Evolutionary conservation across 2,888 invertebrate species (phyloP).

Genomic region (Agonopterix alstromeriana): DNA sequence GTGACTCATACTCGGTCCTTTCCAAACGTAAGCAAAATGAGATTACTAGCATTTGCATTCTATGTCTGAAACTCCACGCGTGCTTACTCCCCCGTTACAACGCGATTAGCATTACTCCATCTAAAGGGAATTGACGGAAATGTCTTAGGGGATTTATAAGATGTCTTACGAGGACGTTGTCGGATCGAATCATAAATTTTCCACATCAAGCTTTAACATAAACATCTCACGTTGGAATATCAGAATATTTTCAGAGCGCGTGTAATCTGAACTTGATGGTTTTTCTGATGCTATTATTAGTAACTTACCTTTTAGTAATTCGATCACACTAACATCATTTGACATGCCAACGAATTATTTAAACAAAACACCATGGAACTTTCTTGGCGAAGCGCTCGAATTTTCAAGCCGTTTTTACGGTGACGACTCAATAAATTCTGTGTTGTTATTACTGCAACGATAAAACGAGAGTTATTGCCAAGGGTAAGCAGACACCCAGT

Average conservation of each 20-base stretch:
- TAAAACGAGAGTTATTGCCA: constrained; percentile 32
- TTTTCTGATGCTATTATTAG: no score
- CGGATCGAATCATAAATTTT: constrained; percentile 3
- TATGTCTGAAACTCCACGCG: constrained; percentile 31
- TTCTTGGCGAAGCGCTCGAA: constrained; percentile 19
- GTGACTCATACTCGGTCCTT: constrained; percentile 29
- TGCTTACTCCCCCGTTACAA: constrained; percentile 37
- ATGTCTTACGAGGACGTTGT: neutral
- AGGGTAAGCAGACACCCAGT: constrained; percentile 24
- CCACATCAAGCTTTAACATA: constrained; percentile 2
- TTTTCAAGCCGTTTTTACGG: constrained; percentile 24
- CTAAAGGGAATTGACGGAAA: constrained; percentile 15
- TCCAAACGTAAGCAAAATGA: constrained; percentile 24
- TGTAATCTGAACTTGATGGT: constrained; percentile 4
- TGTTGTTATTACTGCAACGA: constrained; percentile 29
- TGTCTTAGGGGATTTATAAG: constrained; percentile 3
- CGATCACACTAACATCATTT: no score
- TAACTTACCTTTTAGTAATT: no score
- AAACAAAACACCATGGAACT: neutral
- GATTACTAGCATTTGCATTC: constrained; percentile 51
- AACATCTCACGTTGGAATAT: constrained; percentile 3
- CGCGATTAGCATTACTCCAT: constrained; percentile 38
- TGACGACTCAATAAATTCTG: constrained; percentile 36
- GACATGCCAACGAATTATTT: no score
- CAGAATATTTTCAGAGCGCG: constrained; percentile 2